These are phyloP conservation scores for Lanius ludovicianus DNA, from an alignment of 2,113 vertebrate species.

Conservation along the genomic window DNA sequence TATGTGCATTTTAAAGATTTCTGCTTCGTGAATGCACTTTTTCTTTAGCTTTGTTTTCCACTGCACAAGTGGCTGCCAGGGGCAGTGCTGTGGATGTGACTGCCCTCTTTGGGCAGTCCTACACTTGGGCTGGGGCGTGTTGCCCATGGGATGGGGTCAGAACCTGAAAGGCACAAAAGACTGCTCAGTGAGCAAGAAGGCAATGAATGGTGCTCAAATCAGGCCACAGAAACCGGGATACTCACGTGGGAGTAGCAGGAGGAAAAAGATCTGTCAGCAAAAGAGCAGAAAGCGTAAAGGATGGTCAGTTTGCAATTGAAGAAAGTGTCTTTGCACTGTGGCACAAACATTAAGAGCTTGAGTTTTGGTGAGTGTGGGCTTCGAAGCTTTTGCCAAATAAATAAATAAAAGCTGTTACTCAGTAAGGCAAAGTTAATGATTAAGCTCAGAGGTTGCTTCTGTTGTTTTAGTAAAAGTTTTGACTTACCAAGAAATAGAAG, in stretches of 20 bases:
- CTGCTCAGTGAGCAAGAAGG: slow-evolving; percentile 18
- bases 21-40: slow-evolving; percentile 45
- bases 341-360: neutral
- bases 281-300: neutral
- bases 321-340: neutral
- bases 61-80: slow-evolving; percentile 38
- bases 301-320: neutral
- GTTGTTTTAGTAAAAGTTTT: neutral
- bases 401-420: slow-evolving; percentile 2
- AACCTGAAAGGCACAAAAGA: slow-evolving; percentile 65
- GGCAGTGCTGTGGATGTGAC: slow-evolving; percentile 42
- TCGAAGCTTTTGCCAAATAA: neutral
- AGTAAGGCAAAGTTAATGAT: neutral
- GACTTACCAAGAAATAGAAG: neutral
- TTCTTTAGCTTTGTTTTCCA: slow-evolving; percentile 57
- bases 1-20: slow-evolving; percentile 57
- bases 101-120: slow-evolving; percentile 36
- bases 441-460: neutral
- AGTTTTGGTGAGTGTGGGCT: neutral
- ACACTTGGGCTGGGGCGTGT: slow-evolving; percentile 11
- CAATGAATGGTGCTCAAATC: slow-evolving; percentile 22
- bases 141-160: slow-evolving; percentile 59
- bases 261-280: slow-evolving; percentile 28
- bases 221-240: neutral
- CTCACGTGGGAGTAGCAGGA: slow-evolving; percentile 26